A percentile compares a stretch with the other conserved stretches of the same genome.
These are phyloP conservation scores for Eulacestoma nigropectus DNA, from an alignment of 2,113 vertebrate genomes.

Conservation along the genomic window DNA sequence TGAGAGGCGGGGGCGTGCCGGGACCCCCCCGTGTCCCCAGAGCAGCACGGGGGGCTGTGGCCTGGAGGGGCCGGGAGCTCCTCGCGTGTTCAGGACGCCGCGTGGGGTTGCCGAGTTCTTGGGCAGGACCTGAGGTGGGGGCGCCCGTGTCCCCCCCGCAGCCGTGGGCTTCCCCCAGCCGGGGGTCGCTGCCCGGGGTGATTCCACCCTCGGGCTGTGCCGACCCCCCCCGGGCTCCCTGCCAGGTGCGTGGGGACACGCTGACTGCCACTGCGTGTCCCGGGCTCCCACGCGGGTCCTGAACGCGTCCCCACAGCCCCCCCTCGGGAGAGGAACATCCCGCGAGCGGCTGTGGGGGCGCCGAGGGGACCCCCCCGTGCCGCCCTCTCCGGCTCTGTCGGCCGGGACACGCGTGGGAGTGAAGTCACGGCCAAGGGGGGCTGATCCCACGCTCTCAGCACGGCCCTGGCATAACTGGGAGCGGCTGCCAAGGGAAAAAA, in stretches of 20 bases:
- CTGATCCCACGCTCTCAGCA: background rate
- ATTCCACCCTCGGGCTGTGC: background rate
- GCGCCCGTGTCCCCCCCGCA: background rate
- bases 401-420: background rate
- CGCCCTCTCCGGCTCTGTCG: fast-evolving
- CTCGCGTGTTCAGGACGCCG: background rate
- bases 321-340: background rate
- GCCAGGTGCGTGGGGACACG: background rate
- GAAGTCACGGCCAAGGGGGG: background rate
- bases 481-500: background rate
- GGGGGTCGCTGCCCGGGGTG: background rate
- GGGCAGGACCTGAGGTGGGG: background rate
- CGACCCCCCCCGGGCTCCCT: background rate
- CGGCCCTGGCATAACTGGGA: background rate
- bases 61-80: background rate
- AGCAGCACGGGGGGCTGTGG: background rate
- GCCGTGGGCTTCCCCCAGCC: background rate
- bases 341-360: no score
- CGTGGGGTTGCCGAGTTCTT: background rate
- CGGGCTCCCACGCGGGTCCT: background rate
- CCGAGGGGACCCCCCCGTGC: background rate
- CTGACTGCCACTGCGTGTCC: background rate
- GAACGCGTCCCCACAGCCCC: background rate
- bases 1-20: background rate
- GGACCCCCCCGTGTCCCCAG: background rate